These are phyloP conservation scores for Tychaedon coryphoeus DNA, from an alignment of 2,113 vertebrate genomes.

Conservation along the genomic window DNA sequence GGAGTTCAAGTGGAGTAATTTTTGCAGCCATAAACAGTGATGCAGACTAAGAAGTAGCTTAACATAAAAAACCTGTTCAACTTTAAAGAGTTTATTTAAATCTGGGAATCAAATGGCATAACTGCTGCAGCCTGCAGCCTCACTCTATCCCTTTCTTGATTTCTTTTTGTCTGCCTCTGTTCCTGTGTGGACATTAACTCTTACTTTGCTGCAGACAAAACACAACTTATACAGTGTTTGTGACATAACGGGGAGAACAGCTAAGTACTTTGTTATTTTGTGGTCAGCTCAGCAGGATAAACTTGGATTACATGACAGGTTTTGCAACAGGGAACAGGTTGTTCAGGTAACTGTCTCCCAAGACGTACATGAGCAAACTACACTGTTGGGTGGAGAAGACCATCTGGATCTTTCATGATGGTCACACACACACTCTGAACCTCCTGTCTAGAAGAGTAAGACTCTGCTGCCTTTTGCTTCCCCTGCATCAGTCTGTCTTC, in stretches of 20 bases:
- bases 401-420: neutral
- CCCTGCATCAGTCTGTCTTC: neutral
- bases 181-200: neutral
- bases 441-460: neutral
- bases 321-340: neutral
- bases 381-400: neutral
- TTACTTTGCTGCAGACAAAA: neutral
- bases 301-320: neutral
- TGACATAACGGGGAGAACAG: neutral
- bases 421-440: neutral
- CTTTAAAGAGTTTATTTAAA: conserved; percentile 31
- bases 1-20: neutral
- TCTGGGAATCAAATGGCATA: neutral
- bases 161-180: neutral
- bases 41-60: neutral
- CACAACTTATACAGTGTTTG: neutral
- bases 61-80: neutral
- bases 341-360: neutral
- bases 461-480: neutral
- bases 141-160: neutral
- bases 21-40: neutral
- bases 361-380: neutral
- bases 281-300: neutral
- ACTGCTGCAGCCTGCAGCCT: neutral
- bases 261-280: neutral